Percentiles rank a stretch among this genome's conserved stretches.
Conservation (phyloP, 23 tunicate genomes). For the Halocynthia roretzi region DNA sequence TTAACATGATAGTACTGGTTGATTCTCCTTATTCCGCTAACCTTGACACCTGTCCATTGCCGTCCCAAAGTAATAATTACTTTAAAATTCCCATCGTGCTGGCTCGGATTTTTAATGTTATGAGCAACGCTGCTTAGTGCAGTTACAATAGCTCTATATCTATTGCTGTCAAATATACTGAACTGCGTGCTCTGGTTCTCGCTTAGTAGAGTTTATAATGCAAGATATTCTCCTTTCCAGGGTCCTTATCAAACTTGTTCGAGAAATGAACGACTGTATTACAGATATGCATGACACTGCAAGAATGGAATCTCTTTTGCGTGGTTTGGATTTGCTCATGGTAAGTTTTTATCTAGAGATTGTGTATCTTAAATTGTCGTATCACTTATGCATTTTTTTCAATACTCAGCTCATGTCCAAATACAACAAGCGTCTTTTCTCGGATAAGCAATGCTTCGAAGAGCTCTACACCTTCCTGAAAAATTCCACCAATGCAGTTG, state of each 20-base stretch:
- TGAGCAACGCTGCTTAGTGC: too few relatives aligned
- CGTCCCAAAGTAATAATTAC: too few relatives aligned
- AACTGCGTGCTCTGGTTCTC: too few relatives aligned
- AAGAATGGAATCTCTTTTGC: constrained; percentile 25
- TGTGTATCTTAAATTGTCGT: neutral
- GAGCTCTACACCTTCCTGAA: constrained; percentile 42
- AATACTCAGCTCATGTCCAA: constrained; percentile 31
- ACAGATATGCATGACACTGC: constrained; percentile 49
- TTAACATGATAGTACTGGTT: too few relatives aligned
- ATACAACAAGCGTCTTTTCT: constrained; percentile 54
- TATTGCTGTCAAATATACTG: too few relatives aligned
- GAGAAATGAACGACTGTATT: constrained; percentile 49
- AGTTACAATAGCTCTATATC: too few relatives aligned
- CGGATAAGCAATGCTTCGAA: constrained; percentile 61
- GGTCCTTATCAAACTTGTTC: constrained; percentile 36
- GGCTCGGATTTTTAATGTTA: too few relatives aligned
- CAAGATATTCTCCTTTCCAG: constrained; percentile 18
- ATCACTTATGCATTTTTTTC: too few relatives aligned
- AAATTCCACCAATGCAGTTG: constrained; percentile 43
- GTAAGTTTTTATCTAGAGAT: constrained; percentile 1
- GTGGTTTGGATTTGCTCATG: constrained; percentile 56
- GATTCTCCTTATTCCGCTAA: too few relatives aligned
- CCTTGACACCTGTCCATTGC: too few relatives aligned
- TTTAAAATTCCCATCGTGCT: too few relatives aligned
- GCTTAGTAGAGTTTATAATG: neutral